phyloP scores from a whole-genome alignment of 1,140 invertebrate species.

The Platorchestia sp. region DNA sequence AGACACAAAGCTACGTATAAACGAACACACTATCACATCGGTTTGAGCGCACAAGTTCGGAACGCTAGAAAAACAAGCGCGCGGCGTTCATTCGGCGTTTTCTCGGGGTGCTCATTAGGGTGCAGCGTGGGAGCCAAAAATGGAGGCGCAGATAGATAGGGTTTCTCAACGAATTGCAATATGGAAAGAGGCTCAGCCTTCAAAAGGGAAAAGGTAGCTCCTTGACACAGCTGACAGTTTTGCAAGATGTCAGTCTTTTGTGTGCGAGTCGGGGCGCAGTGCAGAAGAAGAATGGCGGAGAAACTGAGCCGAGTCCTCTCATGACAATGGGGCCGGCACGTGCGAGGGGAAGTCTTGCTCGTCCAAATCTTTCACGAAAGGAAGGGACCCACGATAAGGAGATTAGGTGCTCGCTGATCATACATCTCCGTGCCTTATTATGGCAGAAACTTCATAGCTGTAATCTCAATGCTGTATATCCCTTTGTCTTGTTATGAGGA shows the following conservation, averaged over 20 bases:
- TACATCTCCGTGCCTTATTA: constrained; percentile 1
- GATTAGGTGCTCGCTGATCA: constrained; percentile 21
- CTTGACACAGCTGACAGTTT: constrained; percentile 46
- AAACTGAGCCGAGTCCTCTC: constrained; percentile 14
- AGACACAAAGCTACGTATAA: not conserved
- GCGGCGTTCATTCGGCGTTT: not conserved
- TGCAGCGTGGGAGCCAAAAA: not conserved
- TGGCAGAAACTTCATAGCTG: not conserved
- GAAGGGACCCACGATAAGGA: constrained; percentile 11
- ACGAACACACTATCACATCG: not conserved
- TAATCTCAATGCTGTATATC: not conserved
- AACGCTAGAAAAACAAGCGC: not conserved
- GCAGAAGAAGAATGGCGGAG: not conserved
- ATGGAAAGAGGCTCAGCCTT: constrained; percentile 21
- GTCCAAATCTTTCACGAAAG: constrained; percentile 30
- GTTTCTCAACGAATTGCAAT: constrained; percentile 33
- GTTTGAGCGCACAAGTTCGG: not conserved
- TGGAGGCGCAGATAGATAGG: not conserved
- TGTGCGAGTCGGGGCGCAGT: not conserved
- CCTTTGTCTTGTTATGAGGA: not conserved
- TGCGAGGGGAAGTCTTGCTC: not conserved
- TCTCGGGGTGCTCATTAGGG: not conserved
- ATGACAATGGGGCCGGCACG: not conserved
- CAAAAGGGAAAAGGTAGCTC: constrained; percentile 39
- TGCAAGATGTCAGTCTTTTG: constrained; percentile 53